Percentiles rank a stretch among this genome's conserved stretches.
Conservation (phyloP, 2,888 invertebrate genomes). For the Trachelus troglodyta region DNA sequence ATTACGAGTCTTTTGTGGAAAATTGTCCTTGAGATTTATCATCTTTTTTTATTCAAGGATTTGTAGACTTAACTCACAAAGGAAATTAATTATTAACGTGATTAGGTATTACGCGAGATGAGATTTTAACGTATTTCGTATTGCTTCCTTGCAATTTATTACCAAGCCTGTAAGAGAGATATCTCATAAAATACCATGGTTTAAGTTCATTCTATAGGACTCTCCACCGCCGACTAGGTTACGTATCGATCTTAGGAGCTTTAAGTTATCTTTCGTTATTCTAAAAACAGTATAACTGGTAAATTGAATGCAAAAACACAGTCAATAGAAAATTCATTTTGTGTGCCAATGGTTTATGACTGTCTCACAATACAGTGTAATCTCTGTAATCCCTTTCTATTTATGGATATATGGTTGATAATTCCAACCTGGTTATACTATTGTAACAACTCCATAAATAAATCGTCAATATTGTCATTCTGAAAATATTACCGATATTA, state of each 20-base stretch:
- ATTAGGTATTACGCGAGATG: not conserved
- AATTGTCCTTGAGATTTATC: not conserved
- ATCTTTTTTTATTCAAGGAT: not conserved
- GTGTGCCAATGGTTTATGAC: not conserved
- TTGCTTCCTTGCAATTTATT: not conserved
- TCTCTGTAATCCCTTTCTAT: not conserved
- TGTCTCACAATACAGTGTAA: not conserved
- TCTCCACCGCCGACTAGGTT: not conserved
- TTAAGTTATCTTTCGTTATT: not conserved
- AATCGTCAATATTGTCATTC: not conserved
- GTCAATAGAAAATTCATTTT: not conserved
- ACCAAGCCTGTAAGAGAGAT: not conserved
- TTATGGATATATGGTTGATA: not conserved
- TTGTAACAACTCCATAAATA: not conserved
- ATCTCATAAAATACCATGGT: not conserved
- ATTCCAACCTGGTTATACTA: not conserved
- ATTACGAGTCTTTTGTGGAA: not conserved
- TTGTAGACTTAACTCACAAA: not conserved
- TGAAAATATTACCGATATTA: not conserved
- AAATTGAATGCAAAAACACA: not conserved
- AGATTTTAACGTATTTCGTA: not conserved
- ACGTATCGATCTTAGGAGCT: not conserved
- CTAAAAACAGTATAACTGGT: not conserved
- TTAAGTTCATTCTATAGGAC: not conserved
- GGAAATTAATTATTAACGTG: not conserved